Evolutionary conservation across 37 sponge, comb jelly and placozoan species (phyloP).

Genomic region (Cladorhizidae sp.): DNA sequence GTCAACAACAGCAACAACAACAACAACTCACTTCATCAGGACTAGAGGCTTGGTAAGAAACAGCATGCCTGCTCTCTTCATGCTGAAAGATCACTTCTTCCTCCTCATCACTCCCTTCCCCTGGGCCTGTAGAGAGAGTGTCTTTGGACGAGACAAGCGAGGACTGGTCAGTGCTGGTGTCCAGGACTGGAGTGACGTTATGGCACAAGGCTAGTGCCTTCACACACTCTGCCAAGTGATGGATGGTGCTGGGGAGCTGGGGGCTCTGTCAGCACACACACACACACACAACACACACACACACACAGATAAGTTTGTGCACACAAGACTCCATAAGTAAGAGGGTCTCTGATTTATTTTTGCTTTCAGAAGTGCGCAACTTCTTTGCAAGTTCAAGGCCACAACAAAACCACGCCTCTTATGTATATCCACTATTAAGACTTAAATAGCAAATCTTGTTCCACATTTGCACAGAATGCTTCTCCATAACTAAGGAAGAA

Average conservation of each 20-base stretch:
- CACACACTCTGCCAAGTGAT: slow-evolving; percentile 72
- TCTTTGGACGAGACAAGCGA: background rate
- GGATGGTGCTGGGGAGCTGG: background rate
- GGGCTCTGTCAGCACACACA: slow-evolving; percentile 1
- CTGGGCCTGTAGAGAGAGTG: background rate
- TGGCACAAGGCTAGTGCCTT: slow-evolving; percentile 89
- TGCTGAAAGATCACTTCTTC: slow-evolving; percentile 37
- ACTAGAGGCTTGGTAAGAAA: slow-evolving; percentile 90
- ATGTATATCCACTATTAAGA: no score
- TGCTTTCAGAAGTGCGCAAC: no score
- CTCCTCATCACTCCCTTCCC: slow-evolving; percentile 13
- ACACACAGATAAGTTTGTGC: no score
- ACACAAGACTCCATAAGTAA: no score
- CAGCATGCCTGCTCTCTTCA: background rate
- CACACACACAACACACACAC: no score
- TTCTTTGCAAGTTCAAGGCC: no score
- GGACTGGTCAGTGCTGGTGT: background rate
- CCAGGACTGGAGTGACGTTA: slow-evolving; percentile 88
- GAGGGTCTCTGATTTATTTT: no score
- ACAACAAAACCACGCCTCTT: no score
- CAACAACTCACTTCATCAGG: slow-evolving; percentile 84
- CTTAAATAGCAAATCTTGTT: no score
- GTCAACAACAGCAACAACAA: background rate
- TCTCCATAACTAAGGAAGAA: no score
- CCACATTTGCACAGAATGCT: no score